phyloP scores from a whole-genome alignment of 1,140 invertebrate genomes.

The Pseudachorutes palmiensis region DNA sequence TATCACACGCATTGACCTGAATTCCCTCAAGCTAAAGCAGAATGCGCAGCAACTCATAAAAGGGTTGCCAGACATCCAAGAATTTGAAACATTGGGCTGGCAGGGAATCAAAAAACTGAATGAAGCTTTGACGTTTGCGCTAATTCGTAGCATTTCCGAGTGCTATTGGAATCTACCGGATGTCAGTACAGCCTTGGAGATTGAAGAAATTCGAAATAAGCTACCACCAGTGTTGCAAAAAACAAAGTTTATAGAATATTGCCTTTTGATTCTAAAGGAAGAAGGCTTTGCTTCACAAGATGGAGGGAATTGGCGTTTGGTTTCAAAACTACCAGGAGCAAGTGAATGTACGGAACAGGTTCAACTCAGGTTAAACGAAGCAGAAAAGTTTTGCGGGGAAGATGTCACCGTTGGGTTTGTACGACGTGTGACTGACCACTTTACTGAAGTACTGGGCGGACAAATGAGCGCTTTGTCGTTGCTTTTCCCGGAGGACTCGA shows the following conservation, averaged over 20 bases:
- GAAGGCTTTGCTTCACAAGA: not conserved
- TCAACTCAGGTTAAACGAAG: too few relatives aligned
- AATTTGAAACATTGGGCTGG: not conserved
- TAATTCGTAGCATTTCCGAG: not conserved
- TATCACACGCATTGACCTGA: not conserved
- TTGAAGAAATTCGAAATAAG: not conserved
- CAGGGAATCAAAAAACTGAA: not conserved
- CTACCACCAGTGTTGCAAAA: not conserved
- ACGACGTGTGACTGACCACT: not conserved
- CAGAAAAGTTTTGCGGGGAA: not conserved
- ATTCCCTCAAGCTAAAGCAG: too few relatives aligned
- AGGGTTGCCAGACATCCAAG: not conserved
- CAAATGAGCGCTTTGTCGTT: not conserved
- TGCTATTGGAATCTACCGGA: not conserved
- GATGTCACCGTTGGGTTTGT: not conserved
- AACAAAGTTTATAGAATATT: not conserved
- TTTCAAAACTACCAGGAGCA: not conserved
- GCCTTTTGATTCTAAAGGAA: not conserved
- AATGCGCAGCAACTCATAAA: too few relatives aligned
- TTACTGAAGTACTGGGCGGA: not conserved
- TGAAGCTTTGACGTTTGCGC: not conserved
- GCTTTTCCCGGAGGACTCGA: slow-evolving; percentile 5
- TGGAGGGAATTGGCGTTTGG: not conserved
- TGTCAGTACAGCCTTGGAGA: not conserved
- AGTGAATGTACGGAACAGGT: not conserved